Conservation (phyloP, 2,888 invertebrate genomes). For the Horisme vitalbata region DNA sequence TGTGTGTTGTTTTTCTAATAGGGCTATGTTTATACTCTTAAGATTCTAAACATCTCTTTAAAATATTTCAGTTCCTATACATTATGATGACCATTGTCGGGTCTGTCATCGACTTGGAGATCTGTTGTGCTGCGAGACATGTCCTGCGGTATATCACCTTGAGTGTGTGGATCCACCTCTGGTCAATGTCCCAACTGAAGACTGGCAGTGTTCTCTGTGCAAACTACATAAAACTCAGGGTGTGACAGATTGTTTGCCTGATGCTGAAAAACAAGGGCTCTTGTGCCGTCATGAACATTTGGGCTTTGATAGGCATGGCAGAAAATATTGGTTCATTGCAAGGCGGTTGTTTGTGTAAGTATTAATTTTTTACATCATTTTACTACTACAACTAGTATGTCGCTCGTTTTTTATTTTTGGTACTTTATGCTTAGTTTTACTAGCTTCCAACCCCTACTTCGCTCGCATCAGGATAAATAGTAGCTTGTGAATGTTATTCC, state of each 20-base stretch:
- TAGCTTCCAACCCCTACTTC: no score
- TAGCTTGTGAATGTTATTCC: no score
- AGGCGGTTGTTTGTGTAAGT: slow-evolving; percentile 96
- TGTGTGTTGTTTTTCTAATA: no score
- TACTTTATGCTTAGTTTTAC: no score
- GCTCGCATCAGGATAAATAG: no score
- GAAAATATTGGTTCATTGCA: slow-evolving; percentile 98
- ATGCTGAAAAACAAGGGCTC: slow-evolving; percentile 95
- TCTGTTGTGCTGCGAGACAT: slow-evolving; percentile 97
- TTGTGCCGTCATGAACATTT: slow-evolving; percentile 96
- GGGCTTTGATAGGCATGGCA: slow-evolving; percentile 97
- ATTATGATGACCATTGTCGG: slow-evolving; percentile 96
- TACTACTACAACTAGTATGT: no score
- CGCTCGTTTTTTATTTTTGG: no score
- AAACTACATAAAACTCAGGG: slow-evolving; percentile 95
- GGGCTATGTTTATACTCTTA: no score
- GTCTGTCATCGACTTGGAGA: slow-evolving; percentile 97
- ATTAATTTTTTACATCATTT: no score
- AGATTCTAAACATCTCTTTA: not conserved
- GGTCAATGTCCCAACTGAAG: slow-evolving; percentile 96
- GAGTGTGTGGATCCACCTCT: slow-evolving; percentile 98
- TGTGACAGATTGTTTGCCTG: slow-evolving; percentile 95
- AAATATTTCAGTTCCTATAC: slow-evolving; percentile 86
- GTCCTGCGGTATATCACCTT: slow-evolving; percentile 98
- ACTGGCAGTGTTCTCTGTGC: slow-evolving; percentile 98